Evolutionary conservation across 2,888 invertebrate species (phyloP).

Genomic region (Eupithecia dodoneata): DNA sequence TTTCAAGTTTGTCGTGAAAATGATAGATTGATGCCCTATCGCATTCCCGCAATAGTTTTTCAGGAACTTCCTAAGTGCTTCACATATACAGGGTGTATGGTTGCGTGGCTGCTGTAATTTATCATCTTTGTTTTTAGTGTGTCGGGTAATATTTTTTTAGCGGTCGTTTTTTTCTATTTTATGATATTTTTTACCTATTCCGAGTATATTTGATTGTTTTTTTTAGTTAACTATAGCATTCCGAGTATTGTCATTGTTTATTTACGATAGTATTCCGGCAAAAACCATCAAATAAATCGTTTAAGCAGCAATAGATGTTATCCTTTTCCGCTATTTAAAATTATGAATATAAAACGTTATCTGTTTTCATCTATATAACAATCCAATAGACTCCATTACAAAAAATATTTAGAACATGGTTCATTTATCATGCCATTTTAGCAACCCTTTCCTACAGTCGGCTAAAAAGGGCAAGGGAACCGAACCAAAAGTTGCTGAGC

Average conservation of each 20-base stretch:
- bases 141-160: background rate
- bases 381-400: background rate
- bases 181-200: background rate
- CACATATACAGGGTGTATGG: slow-evolving; percentile 23
- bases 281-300: too few relatives aligned
- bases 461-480: background rate
- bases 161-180: background rate
- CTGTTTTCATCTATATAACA: background rate
- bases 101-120: slow-evolving; percentile 11
- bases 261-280: too few relatives aligned
- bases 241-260: background rate
- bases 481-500: slow-evolving; percentile 3
- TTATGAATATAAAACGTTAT: background rate
- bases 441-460: slow-evolving; percentile 1
- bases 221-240: background rate
- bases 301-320: background rate
- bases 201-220: too few relatives aligned
- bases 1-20: slow-evolving; percentile 37
- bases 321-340: background rate
- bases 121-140: slow-evolving; percentile 11
- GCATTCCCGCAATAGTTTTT: slow-evolving; percentile 37
- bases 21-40: slow-evolving; percentile 45
- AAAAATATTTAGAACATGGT: background rate
- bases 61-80: slow-evolving; percentile 36
- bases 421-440: background rate